Base-by-base conservation (phyloP, 1,140 invertebrate species). In the Cherax destructor region DNA sequence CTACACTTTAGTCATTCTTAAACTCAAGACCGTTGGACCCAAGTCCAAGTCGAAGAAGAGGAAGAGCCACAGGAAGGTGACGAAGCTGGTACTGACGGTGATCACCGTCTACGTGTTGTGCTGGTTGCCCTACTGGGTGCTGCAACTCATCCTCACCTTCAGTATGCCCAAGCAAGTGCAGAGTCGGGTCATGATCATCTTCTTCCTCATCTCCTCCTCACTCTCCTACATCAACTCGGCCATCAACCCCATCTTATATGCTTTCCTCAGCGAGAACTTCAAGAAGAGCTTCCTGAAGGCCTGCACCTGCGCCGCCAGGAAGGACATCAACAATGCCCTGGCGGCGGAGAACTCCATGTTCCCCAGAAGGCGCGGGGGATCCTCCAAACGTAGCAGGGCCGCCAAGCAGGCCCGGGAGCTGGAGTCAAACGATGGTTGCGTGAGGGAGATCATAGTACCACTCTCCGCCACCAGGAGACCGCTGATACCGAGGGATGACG, bases 1-100 rank as follows among this genome's bases (percentile, higher is more conserved):
- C 94, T 99, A 99, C 95, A 97, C 97, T 92, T 95, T 99, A 85
- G 99, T 99, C 3, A 97, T 99, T 76, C 96, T 97, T 49, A 98
- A 99, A 93, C 95, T 99, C 77, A 92, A 97, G 92, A 98, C 97
- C 0, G 97, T 98, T 0, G 97, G 97, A 4, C 97, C 97, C 24
- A 97, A 97, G 74, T 41, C 24, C 52, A 86, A 86, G 85, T 78
- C 85, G 9, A 77, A 59, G 61, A 86, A 86, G 85, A 76, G 76
- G 24, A 77, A 77, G n/a, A 86, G 56, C 24, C 85, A 86, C 85
- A 69, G 85, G 50, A 76, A 77, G n/a, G 85, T 86, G 72, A 86
- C 85, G 21, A 76, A 77, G 61, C 74, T 86, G 85, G 85, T 86
- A 74, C 85, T 86, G 74, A 86, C 85, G 69, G 85, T 86, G 69